Conservation (phyloP, 2,113 vertebrate genomes). For the Gavia stellata region DNA sequence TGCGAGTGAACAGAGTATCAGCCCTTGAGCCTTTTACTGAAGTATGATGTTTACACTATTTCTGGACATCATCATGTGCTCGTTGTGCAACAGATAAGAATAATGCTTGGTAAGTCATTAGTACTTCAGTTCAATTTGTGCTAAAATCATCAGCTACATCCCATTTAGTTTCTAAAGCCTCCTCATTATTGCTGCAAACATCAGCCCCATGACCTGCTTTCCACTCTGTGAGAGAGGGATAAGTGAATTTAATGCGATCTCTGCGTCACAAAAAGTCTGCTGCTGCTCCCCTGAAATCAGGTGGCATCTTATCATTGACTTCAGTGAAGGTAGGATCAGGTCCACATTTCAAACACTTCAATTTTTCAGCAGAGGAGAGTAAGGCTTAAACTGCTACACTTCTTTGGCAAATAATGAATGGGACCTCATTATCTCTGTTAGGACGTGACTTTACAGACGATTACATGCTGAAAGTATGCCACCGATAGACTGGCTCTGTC, state of each 20-base stretch:
- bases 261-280: not conserved
- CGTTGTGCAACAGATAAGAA: slow-evolving; percentile 51
- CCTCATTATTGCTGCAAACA: slow-evolving; percentile 51
- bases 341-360: slow-evolving; percentile 35
- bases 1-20: not conserved
- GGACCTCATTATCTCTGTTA: slow-evolving; percentile 45
- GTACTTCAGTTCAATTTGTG: slow-evolving; percentile 51
- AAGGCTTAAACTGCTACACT: slow-evolving; percentile 1
- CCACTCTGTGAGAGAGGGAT: slow-evolving; percentile 8
- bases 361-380: slow-evolving; percentile 15
- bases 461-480: slow-evolving; percentile 43
- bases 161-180: slow-evolving; percentile 49
- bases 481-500: slow-evolving; percentile 1
- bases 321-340: slow-evolving; percentile 6
- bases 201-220: slow-evolving; percentile 51
- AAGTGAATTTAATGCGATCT: slow-evolving; percentile 40
- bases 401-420: slow-evolving; percentile 52
- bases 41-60: slow-evolving; percentile 39
- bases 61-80: slow-evolving; percentile 27
- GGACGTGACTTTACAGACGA: slow-evolving; percentile 49
- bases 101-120: slow-evolving; percentile 53
- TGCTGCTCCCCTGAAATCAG: not conserved
- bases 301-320: not conserved
- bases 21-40: not conserved
- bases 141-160: slow-evolving; percentile 62